Conservation (phyloP, 2,888 invertebrate genomes). For the Noctua pronuba region DNA sequence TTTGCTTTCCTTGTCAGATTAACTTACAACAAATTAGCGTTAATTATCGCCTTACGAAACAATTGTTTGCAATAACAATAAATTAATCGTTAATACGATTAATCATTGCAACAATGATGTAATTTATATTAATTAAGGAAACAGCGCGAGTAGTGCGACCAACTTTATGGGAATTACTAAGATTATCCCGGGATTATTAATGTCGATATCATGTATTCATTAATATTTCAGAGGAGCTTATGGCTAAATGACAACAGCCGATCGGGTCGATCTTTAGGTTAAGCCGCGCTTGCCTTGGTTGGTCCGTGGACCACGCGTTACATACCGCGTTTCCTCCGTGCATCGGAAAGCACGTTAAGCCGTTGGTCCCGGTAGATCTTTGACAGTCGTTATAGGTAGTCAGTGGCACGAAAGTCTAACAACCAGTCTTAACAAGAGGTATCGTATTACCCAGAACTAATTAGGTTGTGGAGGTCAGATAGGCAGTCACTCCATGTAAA, state of each 20-base stretch:
- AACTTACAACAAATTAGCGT: constrained; percentile 34
- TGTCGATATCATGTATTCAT: background rate
- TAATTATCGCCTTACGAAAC: constrained; percentile 50
- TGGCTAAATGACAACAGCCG: background rate
- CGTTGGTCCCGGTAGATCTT: too few species aligned
- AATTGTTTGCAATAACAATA: constrained; percentile 63
- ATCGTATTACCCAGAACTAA: too few species aligned
- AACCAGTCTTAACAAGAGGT: too few species aligned
- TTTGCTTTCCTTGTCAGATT: constrained; percentile 3
- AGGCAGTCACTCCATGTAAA: too few species aligned
- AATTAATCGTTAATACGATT: constrained; percentile 73
- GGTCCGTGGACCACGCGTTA: background rate
- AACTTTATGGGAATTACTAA: constrained; percentile 32
- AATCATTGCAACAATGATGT: constrained; percentile 78
- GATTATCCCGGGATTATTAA: constrained; percentile 45
- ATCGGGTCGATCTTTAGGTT: background rate
- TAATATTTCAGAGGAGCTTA: background rate
- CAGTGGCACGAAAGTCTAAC: too few species aligned
- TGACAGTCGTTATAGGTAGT: too few species aligned
- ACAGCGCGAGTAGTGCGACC: constrained; percentile 57
- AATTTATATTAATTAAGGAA: constrained; percentile 83
- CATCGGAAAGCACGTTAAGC: too few species aligned
- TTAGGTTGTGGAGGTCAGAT: too few species aligned
- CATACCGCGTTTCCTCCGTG: too few species aligned
- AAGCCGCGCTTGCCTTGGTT: background rate